Evolutionary conservation across 2,113 vertebrate species (phyloP).

Genomic region (Neogale vison): DNA sequence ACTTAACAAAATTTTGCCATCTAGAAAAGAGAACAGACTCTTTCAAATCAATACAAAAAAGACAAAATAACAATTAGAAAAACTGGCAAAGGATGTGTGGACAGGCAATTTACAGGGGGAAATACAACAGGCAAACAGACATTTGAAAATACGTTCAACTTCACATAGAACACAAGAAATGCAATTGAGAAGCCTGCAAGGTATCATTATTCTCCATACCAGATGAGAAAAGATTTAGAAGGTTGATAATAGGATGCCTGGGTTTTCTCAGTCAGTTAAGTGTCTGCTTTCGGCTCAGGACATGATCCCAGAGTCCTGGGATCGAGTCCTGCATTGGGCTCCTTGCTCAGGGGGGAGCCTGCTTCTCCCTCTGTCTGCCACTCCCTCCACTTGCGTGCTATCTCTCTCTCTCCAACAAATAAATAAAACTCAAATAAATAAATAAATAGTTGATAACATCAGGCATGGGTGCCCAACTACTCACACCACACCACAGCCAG

Average conservation of each 20-base stretch:
- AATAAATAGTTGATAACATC: neutral
- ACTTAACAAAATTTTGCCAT: neutral
- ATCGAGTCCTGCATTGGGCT: fast-evolving
- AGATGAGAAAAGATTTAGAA: neutral
- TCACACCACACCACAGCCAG: neutral
- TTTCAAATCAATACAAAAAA: neutral
- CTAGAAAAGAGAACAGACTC: neutral
- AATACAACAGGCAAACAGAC: neutral
- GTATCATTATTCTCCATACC: neutral
- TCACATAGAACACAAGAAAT: neutral
- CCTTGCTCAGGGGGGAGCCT: no score
- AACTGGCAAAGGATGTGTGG: neutral
- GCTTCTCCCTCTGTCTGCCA: no score
- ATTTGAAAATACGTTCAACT: neutral
- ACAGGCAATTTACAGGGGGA: neutral
- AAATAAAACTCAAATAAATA: no score
- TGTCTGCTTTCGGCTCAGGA: no score
- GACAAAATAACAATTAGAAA: slow-evolving; percentile 25
- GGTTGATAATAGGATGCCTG: neutral
- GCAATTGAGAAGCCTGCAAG: neutral
- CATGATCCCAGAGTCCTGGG: no score
- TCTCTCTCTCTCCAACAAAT: no score
- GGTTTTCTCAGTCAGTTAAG: no score
- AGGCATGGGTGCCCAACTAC: neutral
- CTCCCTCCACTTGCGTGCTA: no score